Percentiles rank a stretch among this genome's conserved stretches.
Evolutionary conservation across 1,140 invertebrate genomes (phyloP).

Genomic region (Pogonomyrmex barbatus): DNA sequence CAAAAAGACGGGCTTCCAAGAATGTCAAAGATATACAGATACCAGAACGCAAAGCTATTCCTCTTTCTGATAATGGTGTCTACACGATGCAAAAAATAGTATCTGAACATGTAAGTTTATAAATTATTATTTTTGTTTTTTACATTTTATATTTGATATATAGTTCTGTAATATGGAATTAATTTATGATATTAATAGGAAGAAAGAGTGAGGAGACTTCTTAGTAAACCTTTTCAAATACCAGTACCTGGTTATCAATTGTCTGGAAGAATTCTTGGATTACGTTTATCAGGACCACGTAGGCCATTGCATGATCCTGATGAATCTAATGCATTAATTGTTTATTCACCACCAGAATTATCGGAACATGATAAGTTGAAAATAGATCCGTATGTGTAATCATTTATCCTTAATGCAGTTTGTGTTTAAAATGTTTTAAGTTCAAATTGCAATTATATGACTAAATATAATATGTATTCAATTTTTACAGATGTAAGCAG

Average conservation of each 20-base stretch:
- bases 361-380: constrained; percentile 95
- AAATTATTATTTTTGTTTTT: constrained; percentile 25
- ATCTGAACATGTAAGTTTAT: constrained; percentile 84
- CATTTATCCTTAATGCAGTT: neutral
- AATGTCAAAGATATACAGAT: constrained; percentile 78
- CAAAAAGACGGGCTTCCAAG: constrained; percentile 76
- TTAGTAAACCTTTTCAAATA: constrained; percentile 97
- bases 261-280: constrained; percentile 91
- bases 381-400: constrained; percentile 87
- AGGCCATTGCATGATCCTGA: constrained; percentile 96
- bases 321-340: constrained; percentile 96
- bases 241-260: constrained; percentile 96
- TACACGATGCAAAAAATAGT: constrained; percentile 78
- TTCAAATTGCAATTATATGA: constrained; percentile 5
- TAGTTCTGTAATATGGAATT: neutral
- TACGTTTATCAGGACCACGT: constrained; percentile 89
- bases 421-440: neutral
- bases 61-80: constrained; percentile 79
- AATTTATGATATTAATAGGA: constrained; percentile 86
- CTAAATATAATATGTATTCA: neutral
- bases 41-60: constrained; percentile 78
- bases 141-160: neutral
- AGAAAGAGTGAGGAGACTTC: constrained; percentile 92
- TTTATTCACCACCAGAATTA: constrained; percentile 94
- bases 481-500: constrained; percentile 78